Base-by-base conservation (phyloP, 2,113 vertebrate species). In the Mugil cephalus region DNA sequence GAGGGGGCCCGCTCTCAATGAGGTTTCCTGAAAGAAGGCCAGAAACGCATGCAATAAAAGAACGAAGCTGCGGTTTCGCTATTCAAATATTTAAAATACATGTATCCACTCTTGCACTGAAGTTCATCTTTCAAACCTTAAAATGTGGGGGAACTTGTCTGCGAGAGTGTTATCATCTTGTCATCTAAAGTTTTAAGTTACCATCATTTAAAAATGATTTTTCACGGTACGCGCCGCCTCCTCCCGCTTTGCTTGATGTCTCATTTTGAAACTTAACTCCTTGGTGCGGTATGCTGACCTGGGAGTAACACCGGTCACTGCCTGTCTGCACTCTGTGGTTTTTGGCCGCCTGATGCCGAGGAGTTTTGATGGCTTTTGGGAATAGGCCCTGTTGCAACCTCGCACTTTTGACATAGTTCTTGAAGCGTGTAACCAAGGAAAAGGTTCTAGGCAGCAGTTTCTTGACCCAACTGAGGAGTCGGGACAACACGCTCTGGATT, bases 271-370 rank as follows among this genome's bases (percentile, higher is more conserved):
- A 70, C 55, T n/a, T 0, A 60, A 39, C 24, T 24, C 50, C 30
- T 3, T 62, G 58, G 13, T 48, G 69, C 2, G 74, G 43, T 47
- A 0, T 42, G 35, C 47, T 69, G 72, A 81, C 71, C 77, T 7
- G 0, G 24, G 59, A 56, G 42, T 19, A 48, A 18, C 60, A 4
- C 6, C 3, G 69, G 69, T 55, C 79, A 8, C 65, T 14, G 80
- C 71, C 78, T 56, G 76, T 64, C 69, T 79, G 80, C 51, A 4
- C 71, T 4, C 36, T 75, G 84, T 50, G 79, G 61, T 18, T 86
- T 68, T 61, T 85, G 82, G 69, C 68, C 30, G n/a, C 0, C 13
- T 30, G 72, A 74, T 71, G 63, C 21, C 14, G 64, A 39, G 50
- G 40, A n/a, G 48, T 48, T 85, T 63, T 77, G 73, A 80, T 62